A percentile compares a stretch with the other conserved stretches of the same genome.
Evolutionary conservation across 2,888 invertebrate species (phyloP).

Genomic region (Ryuthela nishihirai): DNA sequence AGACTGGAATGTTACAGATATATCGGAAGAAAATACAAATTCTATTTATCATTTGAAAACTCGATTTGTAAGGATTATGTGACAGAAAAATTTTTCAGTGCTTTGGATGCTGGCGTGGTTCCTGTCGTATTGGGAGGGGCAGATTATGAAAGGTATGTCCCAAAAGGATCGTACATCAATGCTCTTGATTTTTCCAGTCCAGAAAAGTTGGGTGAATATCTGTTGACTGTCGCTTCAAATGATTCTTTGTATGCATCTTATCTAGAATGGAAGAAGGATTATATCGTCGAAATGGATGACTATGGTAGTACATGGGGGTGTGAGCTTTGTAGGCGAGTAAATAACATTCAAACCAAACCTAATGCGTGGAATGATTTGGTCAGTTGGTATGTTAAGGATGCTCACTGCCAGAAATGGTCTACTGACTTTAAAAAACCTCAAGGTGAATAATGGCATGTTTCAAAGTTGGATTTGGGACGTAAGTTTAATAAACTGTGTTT

Average conservation of each 20-base stretch:
- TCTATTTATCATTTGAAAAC: slow-evolving; percentile 1
- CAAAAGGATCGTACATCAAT: slow-evolving; percentile 46
- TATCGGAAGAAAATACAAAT: slow-evolving; percentile 42
- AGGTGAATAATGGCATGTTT: too few species aligned
- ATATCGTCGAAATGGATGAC: too few species aligned
- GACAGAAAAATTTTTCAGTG: slow-evolving; percentile 45
- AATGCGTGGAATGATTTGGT: too few species aligned
- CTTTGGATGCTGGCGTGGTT: slow-evolving; percentile 41
- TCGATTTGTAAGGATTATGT: slow-evolving; percentile 45
- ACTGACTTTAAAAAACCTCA: too few species aligned
- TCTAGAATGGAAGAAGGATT: slow-evolving; percentile 5
- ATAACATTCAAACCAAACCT: slow-evolving; percentile 1
- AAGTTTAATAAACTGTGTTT: too few species aligned
- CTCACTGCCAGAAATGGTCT: too few species aligned
- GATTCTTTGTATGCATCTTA: background rate
- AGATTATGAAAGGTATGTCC: slow-evolving; percentile 44
- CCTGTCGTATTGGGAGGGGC: slow-evolving; percentile 46
- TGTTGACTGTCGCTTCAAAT: background rate
- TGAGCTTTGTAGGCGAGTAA: background rate
- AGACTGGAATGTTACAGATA: slow-evolving; percentile 48
- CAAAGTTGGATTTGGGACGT: too few species aligned
- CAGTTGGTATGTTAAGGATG: too few species aligned
- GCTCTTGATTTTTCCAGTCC: slow-evolving; percentile 28
- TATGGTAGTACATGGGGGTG: background rate
- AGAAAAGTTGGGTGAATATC: slow-evolving; percentile 6